phyloP scores from a whole-genome alignment of 2,797 vertebrate species.

The Mallotus villosus region DNA sequence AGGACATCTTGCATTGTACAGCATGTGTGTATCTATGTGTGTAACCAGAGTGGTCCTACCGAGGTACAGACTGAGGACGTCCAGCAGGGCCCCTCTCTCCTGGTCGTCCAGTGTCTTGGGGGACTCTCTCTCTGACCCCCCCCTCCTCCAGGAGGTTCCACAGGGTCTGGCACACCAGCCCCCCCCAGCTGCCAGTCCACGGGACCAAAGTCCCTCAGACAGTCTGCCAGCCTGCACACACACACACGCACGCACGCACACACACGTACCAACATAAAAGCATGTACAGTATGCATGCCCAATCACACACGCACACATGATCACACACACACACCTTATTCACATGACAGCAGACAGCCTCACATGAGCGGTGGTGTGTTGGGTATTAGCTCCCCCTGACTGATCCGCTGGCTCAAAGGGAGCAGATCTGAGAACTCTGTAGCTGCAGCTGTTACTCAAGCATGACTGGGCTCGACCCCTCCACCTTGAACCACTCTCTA shows the following conservation, averaged over 20 bases:
- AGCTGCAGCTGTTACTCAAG: too few species aligned
- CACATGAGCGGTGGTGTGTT: constrained; percentile 61
- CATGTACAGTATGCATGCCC: constrained; percentile 30
- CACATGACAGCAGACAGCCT: constrained; percentile 53
- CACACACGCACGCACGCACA: constrained; percentile 6
- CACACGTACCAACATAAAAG: constrained; percentile 3
- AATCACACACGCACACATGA: constrained; percentile 34
- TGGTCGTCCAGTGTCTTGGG: constrained; percentile 40
- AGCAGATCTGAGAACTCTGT: too few species aligned
- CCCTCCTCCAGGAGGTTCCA: constrained; percentile 87
- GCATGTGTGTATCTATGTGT: too few species aligned
- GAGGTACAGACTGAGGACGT: constrained; percentile 75
- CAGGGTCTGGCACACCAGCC: constrained; percentile 89
- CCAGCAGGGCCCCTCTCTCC: constrained; percentile 65
- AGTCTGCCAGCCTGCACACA: constrained; percentile 83
- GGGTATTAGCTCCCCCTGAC: constrained; percentile 53
- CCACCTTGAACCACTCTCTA: too few species aligned
- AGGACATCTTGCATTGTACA: not conserved
- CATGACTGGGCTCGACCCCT: too few species aligned
- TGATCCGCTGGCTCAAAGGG: constrained; percentile 36
- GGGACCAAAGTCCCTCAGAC: constrained; percentile 87
- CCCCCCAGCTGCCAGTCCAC: constrained; percentile 90
- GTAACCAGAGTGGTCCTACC: constrained; percentile 69
- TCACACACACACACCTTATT: constrained; percentile 41
- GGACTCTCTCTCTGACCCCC: constrained; percentile 18